Percentiles rank a stretch among this genome's conserved stretches.
Conservation (phyloP, 1,140 invertebrate species). For the Macrocentrus cingulum region DNA sequence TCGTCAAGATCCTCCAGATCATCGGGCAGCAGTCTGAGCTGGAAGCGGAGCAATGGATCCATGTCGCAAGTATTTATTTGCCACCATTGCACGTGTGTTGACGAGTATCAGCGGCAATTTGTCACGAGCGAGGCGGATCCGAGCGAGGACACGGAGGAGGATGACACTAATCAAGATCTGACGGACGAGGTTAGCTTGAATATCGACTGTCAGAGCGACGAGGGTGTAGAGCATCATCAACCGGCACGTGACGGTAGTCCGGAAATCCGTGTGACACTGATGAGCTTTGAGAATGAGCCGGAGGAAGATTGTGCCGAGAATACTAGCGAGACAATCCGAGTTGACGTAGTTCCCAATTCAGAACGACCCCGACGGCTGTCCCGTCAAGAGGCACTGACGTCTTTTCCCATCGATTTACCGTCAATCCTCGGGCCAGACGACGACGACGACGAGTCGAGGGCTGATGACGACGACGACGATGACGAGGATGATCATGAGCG, state of each 20-base stretch:
- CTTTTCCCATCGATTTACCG: slow-evolving; percentile 67
- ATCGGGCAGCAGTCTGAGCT: slow-evolving; percentile 9
- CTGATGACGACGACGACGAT: slow-evolving; percentile 45
- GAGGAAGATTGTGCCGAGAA: slow-evolving; percentile 30
- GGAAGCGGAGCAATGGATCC: slow-evolving; percentile 32
- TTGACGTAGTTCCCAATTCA: slow-evolving; percentile 34
- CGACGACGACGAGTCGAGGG: slow-evolving; percentile 57
- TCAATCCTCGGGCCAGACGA: slow-evolving; percentile 67
- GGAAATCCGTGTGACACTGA: slow-evolving; percentile 71
- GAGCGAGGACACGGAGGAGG: slow-evolving; percentile 28
- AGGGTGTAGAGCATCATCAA: slow-evolving; percentile 26
- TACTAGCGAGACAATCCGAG: slow-evolving; percentile 29
- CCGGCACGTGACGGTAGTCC: slow-evolving; percentile 43
- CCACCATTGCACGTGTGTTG: slow-evolving; percentile 56
- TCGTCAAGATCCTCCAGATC: slow-evolving; percentile 33
- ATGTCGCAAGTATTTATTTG: slow-evolving; percentile 42
- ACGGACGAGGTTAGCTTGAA: background rate
- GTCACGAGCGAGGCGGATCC: slow-evolving; percentile 20
- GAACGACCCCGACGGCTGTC: slow-evolving; percentile 59
- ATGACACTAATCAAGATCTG: slow-evolving; percentile 32
- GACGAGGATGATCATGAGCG: slow-evolving; percentile 25
- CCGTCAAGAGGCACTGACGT: slow-evolving; percentile 71
- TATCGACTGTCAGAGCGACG: slow-evolving; percentile 36
- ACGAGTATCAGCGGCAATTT: slow-evolving; percentile 45
- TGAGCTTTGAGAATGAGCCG: slow-evolving; percentile 49